Conservation (phyloP, 2,113 vertebrate genomes). For the Dromaius novaehollandiae region DNA sequence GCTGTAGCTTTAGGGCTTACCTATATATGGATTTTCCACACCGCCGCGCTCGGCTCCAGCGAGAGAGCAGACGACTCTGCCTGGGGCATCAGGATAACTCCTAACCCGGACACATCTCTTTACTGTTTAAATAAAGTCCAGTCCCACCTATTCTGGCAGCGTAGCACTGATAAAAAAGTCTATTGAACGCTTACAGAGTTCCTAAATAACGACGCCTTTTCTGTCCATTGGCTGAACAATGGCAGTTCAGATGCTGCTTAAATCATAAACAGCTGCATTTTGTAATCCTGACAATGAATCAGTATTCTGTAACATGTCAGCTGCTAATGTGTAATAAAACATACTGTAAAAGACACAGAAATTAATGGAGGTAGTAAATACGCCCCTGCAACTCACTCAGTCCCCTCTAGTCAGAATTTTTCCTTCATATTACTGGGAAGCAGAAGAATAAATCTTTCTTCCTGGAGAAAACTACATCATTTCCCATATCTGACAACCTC, state of each 20-base stretch:
- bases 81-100: neutral
- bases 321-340: neutral
- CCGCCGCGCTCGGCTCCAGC: rapidly evolving
- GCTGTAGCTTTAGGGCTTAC: neutral
- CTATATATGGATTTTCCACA: neutral
- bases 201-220: neutral
- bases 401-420: neutral
- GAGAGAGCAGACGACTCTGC: neutral
- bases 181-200: neutral
- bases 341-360: neutral
- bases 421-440: neutral
- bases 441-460: neutral
- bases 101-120: neutral
- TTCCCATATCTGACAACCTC: neutral
- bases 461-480: neutral
- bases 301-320: neutral
- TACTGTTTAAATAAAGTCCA: neutral
- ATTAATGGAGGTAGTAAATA: neutral
- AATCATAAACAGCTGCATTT: neutral
- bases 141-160: neutral
- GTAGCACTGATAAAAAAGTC: neutral
- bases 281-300: neutral
- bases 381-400: neutral
- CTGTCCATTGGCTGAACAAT: neutral
- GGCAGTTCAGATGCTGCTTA: neutral